Evolutionary conservation across 2,888 invertebrate species (phyloP), one percentile per base, ranked within the genome.

Genomic region (Epirrhoe tristata): DNA sequence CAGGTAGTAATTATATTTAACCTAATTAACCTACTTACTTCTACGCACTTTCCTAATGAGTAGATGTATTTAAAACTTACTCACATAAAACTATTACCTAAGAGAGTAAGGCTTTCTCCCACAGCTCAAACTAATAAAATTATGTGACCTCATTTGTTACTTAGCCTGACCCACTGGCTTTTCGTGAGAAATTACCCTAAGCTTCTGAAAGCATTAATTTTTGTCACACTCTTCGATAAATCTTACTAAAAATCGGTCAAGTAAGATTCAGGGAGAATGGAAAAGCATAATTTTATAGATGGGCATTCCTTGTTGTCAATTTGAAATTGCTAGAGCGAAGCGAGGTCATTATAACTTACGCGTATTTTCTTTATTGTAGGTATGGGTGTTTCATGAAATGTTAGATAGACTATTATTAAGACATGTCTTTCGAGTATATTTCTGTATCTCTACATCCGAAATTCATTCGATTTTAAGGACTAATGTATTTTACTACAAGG

Each of bases 91-190:
- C 48, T 48, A 48, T 6, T 16, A 16, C 6, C 48, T 48, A 53
- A 34, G 54, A 16, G 14, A 34, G 32, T 48, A 36, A 14, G 36
- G 12, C 48, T 16, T 46, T 6, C 57, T 57, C 55, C 63, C 67
- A 64, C 54, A 62, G 74, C 73, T 77, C 71, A 69, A 79, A 81
- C 81, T 84, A 82, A 88, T 86, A 83, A 85, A 87, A 85, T 88
- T 81, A 87, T 86, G 83, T 81, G 83, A 81, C 83, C 83, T 79
- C 81, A 83, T 86, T 88, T 83, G 78, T 88, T 80, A 83, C 81
- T 81, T 78, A 78, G 77, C 67, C 69, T 65, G 66, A 69, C 72
- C 76, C 63, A 67, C 63, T 75, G 75, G 78, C 78, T 80, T 75
- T 78, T 74, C 79, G 78, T 84, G 81, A 83, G 81, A 84, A 84